Evolutionary conservation across 2,113 vertebrate genomes (phyloP), one percentile per base, ranked within the genome.

Genomic region (Etia nguti): DNA sequence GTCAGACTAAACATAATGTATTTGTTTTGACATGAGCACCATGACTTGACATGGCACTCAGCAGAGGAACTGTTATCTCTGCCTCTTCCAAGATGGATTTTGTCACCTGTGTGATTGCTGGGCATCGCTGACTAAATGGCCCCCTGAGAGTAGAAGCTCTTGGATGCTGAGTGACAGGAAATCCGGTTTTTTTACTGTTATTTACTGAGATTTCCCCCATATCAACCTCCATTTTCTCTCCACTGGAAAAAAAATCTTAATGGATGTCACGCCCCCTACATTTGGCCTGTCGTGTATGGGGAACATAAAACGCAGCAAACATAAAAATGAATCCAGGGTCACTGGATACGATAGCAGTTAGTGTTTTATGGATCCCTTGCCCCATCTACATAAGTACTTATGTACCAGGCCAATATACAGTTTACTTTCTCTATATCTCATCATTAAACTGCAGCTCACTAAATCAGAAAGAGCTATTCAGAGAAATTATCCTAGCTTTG

Each of bases 391-490:
- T 68, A 68, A 68, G 60, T 68, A 68, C 60, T 22, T 68, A 62
- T 5, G 1, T 50, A 10, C 18, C 80, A 48, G 48, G 20, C 20
- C 59, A 57, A 57, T 81, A 90, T 73, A 81, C 85, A 38, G 5
- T 83, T 55, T 65, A 36, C n/a, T 68, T 60, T 80, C 34, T 50
- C n/a, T 60, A 22, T 34, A 59, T 11, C 24, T 52, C 12, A 60
- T 88, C 75, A 88, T 88, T 52, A 59, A 15, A 82, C 34, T 73
- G 8, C 26, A 38, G 73, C 81, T 41, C 46, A 80, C 16, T 85
- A 55, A 86, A 90, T 86, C 56, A 86, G 29, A 91, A 84, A 88
- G 82, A 81, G 31, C 88, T n/a, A 54, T 89, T 85, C 65, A 68
- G 46, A 46, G 55, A 57, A 89, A 81, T 88, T 56, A 86, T 68